A percentile compares a stretch with the other conserved stretches of the same genome.
phyloP scores from a whole-genome alignment of 2,797 vertebrate species.

The Sebastolobus alascanus region DNA sequence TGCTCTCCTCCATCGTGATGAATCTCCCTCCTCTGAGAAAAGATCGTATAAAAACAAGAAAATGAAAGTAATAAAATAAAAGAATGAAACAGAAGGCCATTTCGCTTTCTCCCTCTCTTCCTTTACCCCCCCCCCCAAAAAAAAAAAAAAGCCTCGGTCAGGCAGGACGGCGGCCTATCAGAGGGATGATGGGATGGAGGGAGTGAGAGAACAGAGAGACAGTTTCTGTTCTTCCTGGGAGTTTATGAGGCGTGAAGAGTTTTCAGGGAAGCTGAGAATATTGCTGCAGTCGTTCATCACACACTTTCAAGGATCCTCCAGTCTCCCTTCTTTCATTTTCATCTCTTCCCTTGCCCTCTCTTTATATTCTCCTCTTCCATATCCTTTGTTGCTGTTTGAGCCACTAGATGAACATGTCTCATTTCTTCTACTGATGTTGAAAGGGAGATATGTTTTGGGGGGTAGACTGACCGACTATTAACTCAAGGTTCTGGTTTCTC shows the following conservation, averaged over 20 bases:
- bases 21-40: slow-evolving; percentile 77
- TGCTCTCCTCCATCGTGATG: slow-evolving; percentile 74
- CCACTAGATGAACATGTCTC: not conserved
- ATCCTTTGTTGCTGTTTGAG: not conserved
- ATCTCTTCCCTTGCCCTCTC: not conserved
- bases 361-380: not conserved
- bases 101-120: slow-evolving; percentile 27
- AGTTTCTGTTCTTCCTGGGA: slow-evolving; percentile 56
- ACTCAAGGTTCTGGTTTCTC: too few species aligned
- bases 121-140: not conserved
- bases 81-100: slow-evolving; percentile 67
- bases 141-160: not conserved
- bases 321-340: slow-evolving; percentile 21
- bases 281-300: slow-evolving; percentile 75
- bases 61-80: slow-evolving; percentile 83
- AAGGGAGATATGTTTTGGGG: not conserved
- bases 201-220: slow-evolving; percentile 41
- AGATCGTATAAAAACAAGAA: slow-evolving; percentile 78
- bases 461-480: not conserved
- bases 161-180: not conserved
- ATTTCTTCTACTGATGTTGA: not conserved
- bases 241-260: slow-evolving; percentile 79
- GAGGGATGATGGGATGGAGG: slow-evolving; percentile 42
- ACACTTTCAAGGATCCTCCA: slow-evolving; percentile 65
- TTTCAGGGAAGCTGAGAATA: slow-evolving; percentile 64